phyloP scores from a whole-genome alignment of 2,797 vertebrate genomes.

The Percopsis omiscomaycus region DNA sequence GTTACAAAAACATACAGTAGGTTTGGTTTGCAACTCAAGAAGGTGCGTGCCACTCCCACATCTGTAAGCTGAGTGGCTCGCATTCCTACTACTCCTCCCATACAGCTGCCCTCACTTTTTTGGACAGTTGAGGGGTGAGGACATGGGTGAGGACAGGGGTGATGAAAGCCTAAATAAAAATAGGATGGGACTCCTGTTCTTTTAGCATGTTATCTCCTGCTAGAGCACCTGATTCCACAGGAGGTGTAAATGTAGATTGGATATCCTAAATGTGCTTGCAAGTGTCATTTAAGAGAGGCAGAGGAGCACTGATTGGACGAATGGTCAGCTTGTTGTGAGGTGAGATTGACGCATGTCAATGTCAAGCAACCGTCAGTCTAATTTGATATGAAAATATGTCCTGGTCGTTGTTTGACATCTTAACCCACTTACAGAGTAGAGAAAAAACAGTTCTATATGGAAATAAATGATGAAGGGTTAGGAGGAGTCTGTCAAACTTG shows the following conservation, averaged over 20 bases:
- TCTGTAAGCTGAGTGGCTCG: too few relatives aligned
- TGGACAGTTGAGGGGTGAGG: too few relatives aligned
- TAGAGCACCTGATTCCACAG: background rate
- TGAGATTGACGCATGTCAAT: slow-evolving; percentile 64
- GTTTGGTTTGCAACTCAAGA: too few relatives aligned
- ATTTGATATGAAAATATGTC: slow-evolving; percentile 48
- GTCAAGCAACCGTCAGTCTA: slow-evolving; percentile 71
- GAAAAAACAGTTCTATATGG: background rate
- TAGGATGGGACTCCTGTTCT: background rate
- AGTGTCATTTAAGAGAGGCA: slow-evolving; percentile 46
- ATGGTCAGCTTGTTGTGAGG: slow-evolving; percentile 32
- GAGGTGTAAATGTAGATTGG: slow-evolving; percentile 55
- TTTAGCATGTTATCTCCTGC: slow-evolving; percentile 25
- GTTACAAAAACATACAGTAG: too few relatives aligned
- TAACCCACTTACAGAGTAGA: slow-evolving; percentile 8
- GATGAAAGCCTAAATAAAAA: too few relatives aligned
- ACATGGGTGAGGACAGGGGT: too few relatives aligned
- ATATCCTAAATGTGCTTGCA: slow-evolving; percentile 66
- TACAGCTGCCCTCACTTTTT: too few relatives aligned
- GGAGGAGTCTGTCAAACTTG: slow-evolving; percentile 7
- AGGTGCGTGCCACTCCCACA: too few relatives aligned
- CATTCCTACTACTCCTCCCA: too few relatives aligned
- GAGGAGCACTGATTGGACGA: slow-evolving; percentile 38
- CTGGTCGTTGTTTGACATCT: background rate
- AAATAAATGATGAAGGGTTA: slow-evolving; percentile 13